Evolutionary conservation across 2,797 vertebrate species (phyloP), one percentile per base, ranked within the genome.

Genomic region (Bovichtus variegatus): DNA sequence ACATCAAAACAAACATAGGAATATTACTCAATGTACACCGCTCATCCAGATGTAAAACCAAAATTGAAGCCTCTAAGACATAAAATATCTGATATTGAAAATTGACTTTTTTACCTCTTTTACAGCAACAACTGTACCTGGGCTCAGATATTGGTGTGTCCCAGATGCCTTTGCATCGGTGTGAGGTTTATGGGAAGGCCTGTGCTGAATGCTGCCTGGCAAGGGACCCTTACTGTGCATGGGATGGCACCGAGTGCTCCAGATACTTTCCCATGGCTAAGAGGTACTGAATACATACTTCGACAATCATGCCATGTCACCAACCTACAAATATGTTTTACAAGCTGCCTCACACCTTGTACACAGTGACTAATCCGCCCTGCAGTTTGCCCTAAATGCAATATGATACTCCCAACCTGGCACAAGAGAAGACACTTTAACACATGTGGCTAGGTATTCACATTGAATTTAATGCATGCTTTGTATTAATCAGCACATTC

Each of bases 181-280:
- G 98, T 72, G 97, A 98, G 62, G 92, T 99, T 73, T 99, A 99
- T 6, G 98, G 98, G 58, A 97, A 97, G 89, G 98, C 98, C 38
- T 99, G 98, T 27, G 98, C 98, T 0, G 98, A 99, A 85, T 99
- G 98, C 82, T 99, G 98, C 90, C 96, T 99, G 25, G 98, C 98
- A 0, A 94, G 97, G 76, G 98, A 99, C 89, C 98, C 98, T 16
- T 99, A 99, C 90, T 99, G 98, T 53, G 98, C 98, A 81, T 99
- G 98, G 98, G 98, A 99, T 18, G 98, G 98, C 62, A 94, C 96
- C 0, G 96, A 98, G 27, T 99, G 98, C 87, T 99, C 98, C 46
- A 96, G 98, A 92, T 99, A 99, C 90, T 99, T 99, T 78, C 98
- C 98, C 65, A 97, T 97, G 82, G 96, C 98, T 41, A 99, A 99